Evolutionary conservation across 2,797 vertebrate genomes (phyloP), one percentile per base, ranked within the genome.

Genomic region (Xerus rutilus): DNA sequence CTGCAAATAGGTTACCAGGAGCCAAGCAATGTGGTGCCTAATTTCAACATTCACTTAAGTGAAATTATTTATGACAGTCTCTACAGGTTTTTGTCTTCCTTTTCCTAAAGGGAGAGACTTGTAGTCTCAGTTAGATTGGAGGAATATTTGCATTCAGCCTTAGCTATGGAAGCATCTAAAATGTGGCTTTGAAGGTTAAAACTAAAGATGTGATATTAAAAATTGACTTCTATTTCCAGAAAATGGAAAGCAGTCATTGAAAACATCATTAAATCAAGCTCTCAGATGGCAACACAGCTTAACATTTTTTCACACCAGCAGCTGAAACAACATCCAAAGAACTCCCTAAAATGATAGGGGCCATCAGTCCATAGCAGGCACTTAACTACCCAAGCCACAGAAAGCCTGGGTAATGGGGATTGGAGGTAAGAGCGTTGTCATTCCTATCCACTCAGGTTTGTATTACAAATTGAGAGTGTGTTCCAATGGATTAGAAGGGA

Each of bases 31-130:
- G 97, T 0, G 73, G 98, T 98, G 98, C 98, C 98, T 98, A 98
- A 98, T 98, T 98, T 98, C 98, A 98, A 97, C 98, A 97, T 99
- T 98, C 98, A 98, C 97, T 98, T 98, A 98, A 98, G 98, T 97
- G 96, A 98, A 98, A 99, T 98, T 98, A 99, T 98, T 99, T 98
- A 98, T 98, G 98, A 98, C 97, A 96, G 96, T 97, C 97, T 93
- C 90, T 52, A 92, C 77, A 93, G 83, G 49, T 96, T 92, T 95
- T 96, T 93, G 85, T 4, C 45, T 32, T n/a, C n/a, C n/a, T 98
- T 98, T 97, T 96, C 96, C 86, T 97, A 97, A 95, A 20, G 10
- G 64, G 76, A 52, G n/a, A 78, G 69, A 76, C 96, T 89, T 83
- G 45, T 91, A 93, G 81, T 96, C 84, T 88, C 93, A 85, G 91